These are phyloP conservation scores for Melitaea athalia DNA, from an alignment of 2,888 invertebrate genomes.

Conservation along the genomic window DNA sequence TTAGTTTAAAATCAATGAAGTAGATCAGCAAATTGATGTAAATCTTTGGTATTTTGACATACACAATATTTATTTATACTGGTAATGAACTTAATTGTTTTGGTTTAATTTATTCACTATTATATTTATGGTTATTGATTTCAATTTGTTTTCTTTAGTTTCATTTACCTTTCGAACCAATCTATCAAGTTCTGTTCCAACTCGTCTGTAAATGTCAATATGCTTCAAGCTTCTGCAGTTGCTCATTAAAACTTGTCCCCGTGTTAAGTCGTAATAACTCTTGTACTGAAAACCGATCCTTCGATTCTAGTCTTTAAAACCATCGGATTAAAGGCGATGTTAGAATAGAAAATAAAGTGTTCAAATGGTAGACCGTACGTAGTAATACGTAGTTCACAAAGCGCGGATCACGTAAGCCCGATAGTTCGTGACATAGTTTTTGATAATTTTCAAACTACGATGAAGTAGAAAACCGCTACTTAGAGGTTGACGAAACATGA, in stretches of 20 bases:
- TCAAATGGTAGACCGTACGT: conserved; percentile 15
- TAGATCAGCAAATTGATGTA: too few species aligned
- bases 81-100: too few species aligned
- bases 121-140: not conserved
- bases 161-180: conserved; percentile 25
- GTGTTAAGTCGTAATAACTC: conserved; percentile 39
- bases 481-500: conserved; percentile 20
- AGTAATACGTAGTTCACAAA: conserved; percentile 23
- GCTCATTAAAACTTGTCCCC: conserved; percentile 45
- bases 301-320: conserved; percentile 8
- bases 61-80: too few species aligned
- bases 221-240: conserved; percentile 32
- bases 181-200: conserved; percentile 28
- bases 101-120: not conserved
- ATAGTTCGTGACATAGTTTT: conserved; percentile 36
- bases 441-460: conserved; percentile 31
- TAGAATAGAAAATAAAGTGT: not conserved
- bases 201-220: conserved; percentile 31
- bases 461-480: conserved; percentile 30
- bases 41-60: too few species aligned
- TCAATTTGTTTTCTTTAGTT: conserved; percentile 19
- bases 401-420: conserved; percentile 29
- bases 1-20: too few species aligned
- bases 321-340: not conserved
- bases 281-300: conserved; percentile 18